Evolutionary conservation across 2,888 invertebrate genomes (phyloP).

Genomic region (Pegoplata infirma): DNA sequence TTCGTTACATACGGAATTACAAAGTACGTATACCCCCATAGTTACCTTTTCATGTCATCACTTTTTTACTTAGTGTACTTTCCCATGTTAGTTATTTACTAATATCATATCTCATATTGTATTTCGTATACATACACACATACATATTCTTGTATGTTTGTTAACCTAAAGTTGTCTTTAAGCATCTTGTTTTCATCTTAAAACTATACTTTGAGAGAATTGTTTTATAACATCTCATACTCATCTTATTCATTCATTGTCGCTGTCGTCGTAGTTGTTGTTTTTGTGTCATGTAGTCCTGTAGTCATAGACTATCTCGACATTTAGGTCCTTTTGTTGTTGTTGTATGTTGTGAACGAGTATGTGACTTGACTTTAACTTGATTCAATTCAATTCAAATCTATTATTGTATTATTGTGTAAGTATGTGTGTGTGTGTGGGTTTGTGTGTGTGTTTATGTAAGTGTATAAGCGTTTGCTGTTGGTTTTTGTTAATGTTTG

Average conservation of each 20-base stretch:
- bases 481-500: conserved; percentile 19
- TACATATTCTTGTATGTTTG: neutral
- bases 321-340: too few relatives aligned
- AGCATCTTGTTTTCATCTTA: conserved; percentile 3
- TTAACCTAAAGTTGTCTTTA: neutral
- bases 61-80: too few relatives aligned
- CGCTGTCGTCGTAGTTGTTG: neutral
- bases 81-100: neutral
- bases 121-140: neutral
- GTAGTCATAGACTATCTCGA: too few relatives aligned
- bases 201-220: conserved; percentile 38
- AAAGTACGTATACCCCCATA: too few relatives aligned
- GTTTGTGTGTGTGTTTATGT: neutral
- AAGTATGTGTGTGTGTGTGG: neutral
- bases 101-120: neutral
- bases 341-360: neutral
- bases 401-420: neutral
- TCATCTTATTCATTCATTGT: neutral
- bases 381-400: neutral
- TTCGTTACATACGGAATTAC: too few relatives aligned
- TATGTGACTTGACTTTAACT: conserved; percentile 35
- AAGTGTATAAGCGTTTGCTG: neutral
- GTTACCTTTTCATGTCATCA: too few relatives aligned
- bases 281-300: too few relatives aligned
- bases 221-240: conserved; percentile 34